Base-by-base conservation (phyloP, 2,113 vertebrate genomes). In the Limnothrissa miodon region DNA sequence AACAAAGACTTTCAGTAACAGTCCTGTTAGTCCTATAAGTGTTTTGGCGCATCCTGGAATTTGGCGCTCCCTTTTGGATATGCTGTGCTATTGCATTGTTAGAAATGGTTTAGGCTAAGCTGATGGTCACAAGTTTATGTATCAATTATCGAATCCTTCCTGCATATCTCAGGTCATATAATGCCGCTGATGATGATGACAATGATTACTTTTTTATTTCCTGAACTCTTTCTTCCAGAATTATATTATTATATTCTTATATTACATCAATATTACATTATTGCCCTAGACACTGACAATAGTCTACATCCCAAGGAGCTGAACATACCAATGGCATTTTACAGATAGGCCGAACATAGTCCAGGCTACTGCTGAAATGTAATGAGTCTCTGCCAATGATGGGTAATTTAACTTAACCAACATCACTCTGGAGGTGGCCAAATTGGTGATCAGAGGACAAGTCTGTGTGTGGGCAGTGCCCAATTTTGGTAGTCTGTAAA, bases 51-150 rank as follows among this genome's bases (percentile, higher is more conserved):
- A 33, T 33, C 33, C 66, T 74, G n/a, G n/a, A 19, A 15, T 74
- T 39, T 74, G 66, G 66, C 29, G 66, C 66, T 13, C 66, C 33
- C 66, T 74, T 74, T 74, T 74, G 66, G 66, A 74, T 13, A 17
- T 17, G 33, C 1, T 17, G 36, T 13, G 33, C 4, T 2, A 74
- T 74, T 74, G 66, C 66, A 74, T 5, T 74, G 66, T 74, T 1
- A 8, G 6, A 53, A 23, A 56, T 5, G n/a, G n/a, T n/a, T n/a
- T n/a, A 21, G 21, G 19, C 23, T 25, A 11, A 62, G 29, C 59
- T 62, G 59, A 11, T 11, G 10, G n/a, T 29, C n/a, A 25, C n/a
- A 59, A n/a, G 56, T 59, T 1, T 1, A 29, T 13, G 10, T n/a
- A 19, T 23, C 19, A 19, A 62, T 29, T n/a, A 29, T n/a, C 9